phyloP scores from a whole-genome alignment of 2,113 vertebrate species.

The Alectura lathami region DNA sequence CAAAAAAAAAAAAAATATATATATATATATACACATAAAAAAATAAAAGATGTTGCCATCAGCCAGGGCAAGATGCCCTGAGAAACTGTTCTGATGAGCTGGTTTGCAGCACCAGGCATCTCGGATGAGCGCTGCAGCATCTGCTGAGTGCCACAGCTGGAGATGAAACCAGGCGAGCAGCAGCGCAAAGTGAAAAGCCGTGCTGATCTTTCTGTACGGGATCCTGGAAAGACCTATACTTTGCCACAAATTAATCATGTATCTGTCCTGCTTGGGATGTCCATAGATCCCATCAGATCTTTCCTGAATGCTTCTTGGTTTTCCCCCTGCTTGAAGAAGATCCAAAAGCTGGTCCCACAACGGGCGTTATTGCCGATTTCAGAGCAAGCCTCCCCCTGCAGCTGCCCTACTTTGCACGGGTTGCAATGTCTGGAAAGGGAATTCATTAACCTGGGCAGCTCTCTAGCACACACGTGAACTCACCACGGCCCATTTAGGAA shows the following conservation, averaged over 20 bases:
- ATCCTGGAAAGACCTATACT: slow-evolving; percentile 1
- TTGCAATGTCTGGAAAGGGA: slow-evolving; percentile 56
- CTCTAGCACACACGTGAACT: slow-evolving; percentile 11
- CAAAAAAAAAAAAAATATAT: not conserved
- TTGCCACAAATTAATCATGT: not conserved
- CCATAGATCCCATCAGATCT: not conserved
- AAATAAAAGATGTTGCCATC: no score
- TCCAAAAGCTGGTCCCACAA: not conserved
- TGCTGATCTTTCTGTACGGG: not conserved
- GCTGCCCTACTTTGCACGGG: slow-evolving; percentile 45
- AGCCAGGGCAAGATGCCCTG: not conserved
- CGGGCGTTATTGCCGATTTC: slow-evolving; percentile 49
- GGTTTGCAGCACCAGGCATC: fast-evolving
- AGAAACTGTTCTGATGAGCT: not conserved
- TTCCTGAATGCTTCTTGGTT: not conserved
- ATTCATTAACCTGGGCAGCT: slow-evolving; percentile 63
- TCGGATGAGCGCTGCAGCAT: not conserved
- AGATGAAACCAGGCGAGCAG: not conserved
- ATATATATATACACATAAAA: no score
- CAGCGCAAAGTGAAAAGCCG: not conserved
- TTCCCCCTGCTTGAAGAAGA: slow-evolving; percentile 33
- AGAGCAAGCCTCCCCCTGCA: slow-evolving; percentile 50
- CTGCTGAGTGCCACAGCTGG: not conserved
- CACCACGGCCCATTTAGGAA: slow-evolving; percentile 41
- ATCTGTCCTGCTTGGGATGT: not conserved